These are phyloP conservation scores for Drosophila ironensis DNA, from an alignment of 1,140 invertebrate species.

Conservation along the genomic window DNA sequence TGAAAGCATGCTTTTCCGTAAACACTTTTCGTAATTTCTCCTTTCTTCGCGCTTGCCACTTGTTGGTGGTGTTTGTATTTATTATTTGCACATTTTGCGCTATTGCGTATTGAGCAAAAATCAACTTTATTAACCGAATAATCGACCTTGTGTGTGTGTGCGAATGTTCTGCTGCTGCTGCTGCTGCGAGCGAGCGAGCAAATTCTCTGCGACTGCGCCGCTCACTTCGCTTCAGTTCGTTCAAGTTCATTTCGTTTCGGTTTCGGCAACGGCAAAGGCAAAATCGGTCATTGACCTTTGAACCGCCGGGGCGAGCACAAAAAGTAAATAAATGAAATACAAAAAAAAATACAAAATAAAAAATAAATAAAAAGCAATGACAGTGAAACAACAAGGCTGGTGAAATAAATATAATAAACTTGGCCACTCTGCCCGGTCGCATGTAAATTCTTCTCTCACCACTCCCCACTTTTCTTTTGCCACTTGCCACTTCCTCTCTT, in stretches of 20 bases:
- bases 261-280: slow-evolving; percentile 51
- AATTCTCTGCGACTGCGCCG: slow-evolving; percentile 28
- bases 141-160: slow-evolving; percentile 9
- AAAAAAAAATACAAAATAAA: neutral
- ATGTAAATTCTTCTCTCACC: slow-evolving; percentile 50
- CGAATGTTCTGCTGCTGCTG: neutral
- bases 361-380: slow-evolving; percentile 3
- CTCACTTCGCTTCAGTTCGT: slow-evolving; percentile 24
- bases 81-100: neutral
- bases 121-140: neutral
- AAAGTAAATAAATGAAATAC: neutral
- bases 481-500: neutral
- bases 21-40: no score
- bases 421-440: slow-evolving; percentile 12
- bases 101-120: neutral
- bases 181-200: neutral
- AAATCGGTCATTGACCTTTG: slow-evolving; percentile 80
- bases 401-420: slow-evolving; percentile 44
- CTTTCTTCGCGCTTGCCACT: neutral
- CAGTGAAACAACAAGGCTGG: neutral
- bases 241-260: slow-evolving; percentile 28
- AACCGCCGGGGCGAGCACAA: slow-evolving; percentile 52
- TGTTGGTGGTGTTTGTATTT: neutral
- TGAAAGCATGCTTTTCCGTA: no score
- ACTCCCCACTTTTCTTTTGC: no score